phyloP scores from a whole-genome alignment of 2,888 invertebrate species.

The Drosophila diplacantha region DNA sequence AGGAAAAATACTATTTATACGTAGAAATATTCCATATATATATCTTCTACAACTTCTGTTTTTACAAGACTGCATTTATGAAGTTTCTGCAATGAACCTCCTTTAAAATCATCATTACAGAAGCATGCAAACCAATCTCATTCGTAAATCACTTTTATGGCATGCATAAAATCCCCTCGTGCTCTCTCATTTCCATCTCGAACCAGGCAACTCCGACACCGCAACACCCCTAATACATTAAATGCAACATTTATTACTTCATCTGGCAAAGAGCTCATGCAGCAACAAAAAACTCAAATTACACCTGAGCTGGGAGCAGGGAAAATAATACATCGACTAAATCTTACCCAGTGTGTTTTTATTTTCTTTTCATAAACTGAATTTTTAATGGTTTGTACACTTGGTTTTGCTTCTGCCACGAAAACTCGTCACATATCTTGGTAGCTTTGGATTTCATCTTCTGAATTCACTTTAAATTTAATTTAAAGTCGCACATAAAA shows the following conservation, averaged over 20 bases:
- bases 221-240: slow-evolving; percentile 58
- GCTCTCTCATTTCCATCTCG: slow-evolving; percentile 39
- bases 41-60: too few relatives aligned
- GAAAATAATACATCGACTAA: background rate
- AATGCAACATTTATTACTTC: slow-evolving; percentile 68
- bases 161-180: slow-evolving; percentile 34
- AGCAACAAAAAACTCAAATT: slow-evolving; percentile 31
- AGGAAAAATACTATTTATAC: too few relatives aligned
- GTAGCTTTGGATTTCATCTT: background rate
- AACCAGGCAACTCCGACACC: slow-evolving; percentile 18
- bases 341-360: background rate
- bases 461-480: too few relatives aligned
- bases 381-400: background rate
- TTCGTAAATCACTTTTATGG: slow-evolving; percentile 48
- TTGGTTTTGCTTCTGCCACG: background rate
- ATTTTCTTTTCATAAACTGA: background rate
- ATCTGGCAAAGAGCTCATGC: slow-evolving; percentile 46
- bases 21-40: too few relatives aligned
- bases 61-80: background rate
- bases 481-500: background rate
- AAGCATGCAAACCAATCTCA: slow-evolving; percentile 26
- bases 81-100: slow-evolving; percentile 16
- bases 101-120: slow-evolving; percentile 14
- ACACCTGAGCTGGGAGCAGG: slow-evolving; percentile 28
- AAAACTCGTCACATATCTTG: too few relatives aligned